A percentile compares a stretch with the other conserved stretches of the same genome.
Conservation (phyloP, 2,888 invertebrate species). For the Rhorus exstirpatorius region DNA sequence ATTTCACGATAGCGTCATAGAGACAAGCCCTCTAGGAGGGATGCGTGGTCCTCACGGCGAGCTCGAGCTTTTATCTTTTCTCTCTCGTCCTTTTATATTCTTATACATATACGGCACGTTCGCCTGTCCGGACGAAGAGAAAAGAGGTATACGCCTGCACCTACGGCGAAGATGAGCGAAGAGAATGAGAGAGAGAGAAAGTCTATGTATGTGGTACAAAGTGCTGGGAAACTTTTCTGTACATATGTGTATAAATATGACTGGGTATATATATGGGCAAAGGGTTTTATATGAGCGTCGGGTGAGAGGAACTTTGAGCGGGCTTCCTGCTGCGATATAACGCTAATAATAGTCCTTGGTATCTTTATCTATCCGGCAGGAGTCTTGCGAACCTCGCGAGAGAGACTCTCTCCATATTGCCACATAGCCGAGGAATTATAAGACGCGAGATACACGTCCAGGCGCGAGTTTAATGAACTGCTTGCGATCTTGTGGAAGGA, state of each 20-base stretch:
- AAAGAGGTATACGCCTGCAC: slow-evolving; percentile 50
- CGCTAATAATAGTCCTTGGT: slow-evolving; percentile 75
- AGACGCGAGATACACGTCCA: slow-evolving; percentile 37
- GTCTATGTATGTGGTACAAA: slow-evolving; percentile 6
- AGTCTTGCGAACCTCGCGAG: slow-evolving; percentile 32
- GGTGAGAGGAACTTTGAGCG: slow-evolving; percentile 57
- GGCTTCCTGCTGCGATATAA: slow-evolving; percentile 74
- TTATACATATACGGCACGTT: slow-evolving; percentile 3
- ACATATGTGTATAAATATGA: slow-evolving; percentile 18
- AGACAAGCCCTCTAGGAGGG: slow-evolving; percentile 30
- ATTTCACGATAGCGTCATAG: slow-evolving; percentile 43
- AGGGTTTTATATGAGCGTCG: slow-evolving; percentile 54
- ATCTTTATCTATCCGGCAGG: slow-evolving; percentile 72
- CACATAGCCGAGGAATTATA: slow-evolving; percentile 30
- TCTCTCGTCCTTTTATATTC: neutral
- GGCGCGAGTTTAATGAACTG: slow-evolving; percentile 25
- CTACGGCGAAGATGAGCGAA: slow-evolving; percentile 30
- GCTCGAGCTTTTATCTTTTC: slow-evolving; percentile 13
- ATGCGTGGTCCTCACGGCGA: slow-evolving; percentile 20
- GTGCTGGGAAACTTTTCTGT: slow-evolving; percentile 1
- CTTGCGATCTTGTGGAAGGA: neutral
- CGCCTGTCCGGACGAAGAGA: slow-evolving; percentile 7
- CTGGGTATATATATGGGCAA: slow-evolving; percentile 55
- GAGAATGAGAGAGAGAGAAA: slow-evolving; percentile 24
- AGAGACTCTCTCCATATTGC: slow-evolving; percentile 28